phyloP scores from a whole-genome alignment of 2,113 vertebrate species.

The Rafetus swinhoei region DNA sequence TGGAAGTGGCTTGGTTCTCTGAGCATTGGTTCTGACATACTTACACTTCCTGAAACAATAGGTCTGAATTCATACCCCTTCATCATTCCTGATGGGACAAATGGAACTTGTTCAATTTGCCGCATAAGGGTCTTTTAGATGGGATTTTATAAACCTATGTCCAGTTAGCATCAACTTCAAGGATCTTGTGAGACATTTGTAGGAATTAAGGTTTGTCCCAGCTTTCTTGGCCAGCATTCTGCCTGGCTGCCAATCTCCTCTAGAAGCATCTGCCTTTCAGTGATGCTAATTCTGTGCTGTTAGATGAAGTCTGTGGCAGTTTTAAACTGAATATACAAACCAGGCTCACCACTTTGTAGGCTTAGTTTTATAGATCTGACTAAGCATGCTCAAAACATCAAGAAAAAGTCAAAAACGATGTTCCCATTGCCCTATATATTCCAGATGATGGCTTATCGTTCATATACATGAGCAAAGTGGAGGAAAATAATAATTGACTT shows the following conservation, averaged over 20 bases:
- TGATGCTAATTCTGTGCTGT: background rate
- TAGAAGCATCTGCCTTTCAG: background rate
- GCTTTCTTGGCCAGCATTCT: background rate
- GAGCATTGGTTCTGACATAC: background rate
- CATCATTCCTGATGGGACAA: background rate
- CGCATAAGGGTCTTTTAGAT: background rate
- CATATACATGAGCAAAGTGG: background rate
- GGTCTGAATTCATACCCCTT: background rate
- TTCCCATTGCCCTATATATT: background rate
- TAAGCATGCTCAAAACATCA: background rate
- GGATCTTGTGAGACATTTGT: background rate
- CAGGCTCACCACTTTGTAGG: background rate
- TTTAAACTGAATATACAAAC: background rate
- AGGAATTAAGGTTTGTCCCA: background rate
- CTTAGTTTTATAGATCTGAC: background rate
- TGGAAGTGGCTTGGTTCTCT: background rate
- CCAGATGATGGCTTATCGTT: background rate
- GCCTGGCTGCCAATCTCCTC: background rate
- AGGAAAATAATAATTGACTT: background rate
- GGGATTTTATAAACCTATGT: background rate
- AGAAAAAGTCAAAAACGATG: background rate
- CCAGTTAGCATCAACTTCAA: background rate
- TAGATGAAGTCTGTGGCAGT: background rate
- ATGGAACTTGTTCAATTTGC: background rate
- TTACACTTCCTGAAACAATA: background rate